Conservation (phyloP, 2,888 invertebrate genomes). For the Brenthis ino region DNA sequence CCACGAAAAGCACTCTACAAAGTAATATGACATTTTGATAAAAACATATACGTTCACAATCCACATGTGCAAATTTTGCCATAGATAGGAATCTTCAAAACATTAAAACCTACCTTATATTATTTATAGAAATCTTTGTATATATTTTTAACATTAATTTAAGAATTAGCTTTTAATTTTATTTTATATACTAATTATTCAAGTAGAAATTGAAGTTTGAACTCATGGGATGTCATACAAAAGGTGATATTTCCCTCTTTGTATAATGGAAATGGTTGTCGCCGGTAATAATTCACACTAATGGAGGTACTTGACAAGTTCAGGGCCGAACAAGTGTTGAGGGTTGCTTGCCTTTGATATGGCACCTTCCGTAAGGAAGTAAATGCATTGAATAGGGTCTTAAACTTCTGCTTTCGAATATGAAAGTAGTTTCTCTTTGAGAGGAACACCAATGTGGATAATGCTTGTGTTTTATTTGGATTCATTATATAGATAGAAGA, state of each 20-base stretch:
- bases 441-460: background rate
- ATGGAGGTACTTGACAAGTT: slow-evolving; percentile 35
- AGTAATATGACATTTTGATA: too few species aligned
- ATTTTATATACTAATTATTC: background rate
- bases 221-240: slow-evolving; percentile 2
- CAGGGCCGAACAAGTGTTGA: slow-evolving; percentile 27
- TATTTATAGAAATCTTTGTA: too few species aligned
- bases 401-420: slow-evolving; percentile 1
- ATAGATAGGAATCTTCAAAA: too few species aligned
- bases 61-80: too few species aligned
- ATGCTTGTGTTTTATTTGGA: too few species aligned
- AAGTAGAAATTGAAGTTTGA: background rate
- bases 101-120: too few species aligned
- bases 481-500: too few species aligned
- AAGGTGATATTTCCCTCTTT: slow-evolving; percentile 7
- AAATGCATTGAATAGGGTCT: background rate
- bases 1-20: too few species aligned
- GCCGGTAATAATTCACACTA: slow-evolving; percentile 26
- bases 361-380: slow-evolving; percentile 6
- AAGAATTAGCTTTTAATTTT: too few species aligned
- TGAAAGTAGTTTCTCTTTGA: background rate
- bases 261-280: slow-evolving; percentile 11
- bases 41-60: too few species aligned
- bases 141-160: too few species aligned
- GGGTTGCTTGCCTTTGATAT: slow-evolving; percentile 23